phyloP scores from a whole-genome alignment of 2,888 invertebrate species.

The Pharmacophagus antenor region DNA sequence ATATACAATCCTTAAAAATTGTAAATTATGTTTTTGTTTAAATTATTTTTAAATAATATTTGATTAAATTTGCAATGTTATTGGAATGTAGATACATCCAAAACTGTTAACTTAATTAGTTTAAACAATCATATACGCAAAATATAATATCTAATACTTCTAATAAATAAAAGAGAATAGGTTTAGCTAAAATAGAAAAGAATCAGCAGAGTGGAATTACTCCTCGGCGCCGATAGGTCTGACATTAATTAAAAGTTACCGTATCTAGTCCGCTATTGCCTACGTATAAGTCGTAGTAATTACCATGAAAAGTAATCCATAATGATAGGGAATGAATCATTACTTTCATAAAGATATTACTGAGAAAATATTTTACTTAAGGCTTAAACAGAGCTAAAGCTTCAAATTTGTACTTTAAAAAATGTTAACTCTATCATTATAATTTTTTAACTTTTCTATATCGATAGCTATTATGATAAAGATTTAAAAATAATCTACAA shows the following conservation, averaged over 20 bases:
- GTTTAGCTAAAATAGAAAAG: neutral
- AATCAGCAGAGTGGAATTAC: neutral
- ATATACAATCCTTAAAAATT: too few species aligned
- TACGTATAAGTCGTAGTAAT: neutral
- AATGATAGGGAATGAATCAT: neutral
- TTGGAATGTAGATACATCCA: too few species aligned
- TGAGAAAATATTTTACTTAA: neutral
- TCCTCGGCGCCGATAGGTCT: neutral
- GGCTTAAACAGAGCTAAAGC: too few species aligned
- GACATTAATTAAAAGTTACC: conserved; percentile 3
- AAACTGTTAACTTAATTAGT: too few species aligned
- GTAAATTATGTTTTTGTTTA: too few species aligned
- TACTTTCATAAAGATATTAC: neutral
- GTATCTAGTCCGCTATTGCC: neutral
- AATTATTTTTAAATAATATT: too few species aligned
- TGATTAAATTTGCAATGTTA: too few species aligned
- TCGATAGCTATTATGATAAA: too few species aligned
- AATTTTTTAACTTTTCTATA: too few species aligned
- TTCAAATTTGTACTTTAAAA: too few species aligned
- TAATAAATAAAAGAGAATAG: neutral
- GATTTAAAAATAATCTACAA: too few species aligned
- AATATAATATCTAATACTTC: neutral
- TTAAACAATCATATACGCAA: neutral
- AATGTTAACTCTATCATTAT: too few species aligned
- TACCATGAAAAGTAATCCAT: neutral